These are phyloP conservation scores for Mustela lutreola DNA, from an alignment of 2,113 vertebrate species.

Conservation along the genomic window DNA sequence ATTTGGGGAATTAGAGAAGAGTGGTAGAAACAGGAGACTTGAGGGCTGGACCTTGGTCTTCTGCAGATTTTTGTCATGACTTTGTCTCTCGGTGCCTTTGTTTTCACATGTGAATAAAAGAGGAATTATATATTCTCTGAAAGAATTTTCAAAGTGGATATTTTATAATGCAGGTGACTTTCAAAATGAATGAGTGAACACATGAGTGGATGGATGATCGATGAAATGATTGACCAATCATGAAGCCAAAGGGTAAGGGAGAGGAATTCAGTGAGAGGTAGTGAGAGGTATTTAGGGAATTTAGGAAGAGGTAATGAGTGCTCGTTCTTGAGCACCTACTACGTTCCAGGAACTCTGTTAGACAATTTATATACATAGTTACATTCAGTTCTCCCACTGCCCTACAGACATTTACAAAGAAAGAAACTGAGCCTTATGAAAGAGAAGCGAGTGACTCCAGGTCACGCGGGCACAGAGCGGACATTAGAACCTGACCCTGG, in stretches of 20 bases:
- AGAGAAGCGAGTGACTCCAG: not conserved
- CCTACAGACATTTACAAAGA: not conserved
- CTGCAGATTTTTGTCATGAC: not conserved
- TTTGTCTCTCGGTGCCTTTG: not conserved
- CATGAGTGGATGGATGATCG: not conserved
- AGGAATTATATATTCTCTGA: no score
- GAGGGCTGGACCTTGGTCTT: accelerated
- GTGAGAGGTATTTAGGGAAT: no score
- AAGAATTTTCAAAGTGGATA: not conserved
- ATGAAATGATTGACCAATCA: not conserved
- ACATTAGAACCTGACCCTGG: not conserved
- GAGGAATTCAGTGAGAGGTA: not conserved
- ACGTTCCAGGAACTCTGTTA: not conserved
- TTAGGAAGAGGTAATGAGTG: not conserved
- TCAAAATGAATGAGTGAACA: not conserved
- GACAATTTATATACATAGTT: not conserved
- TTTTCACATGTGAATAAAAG: not conserved
- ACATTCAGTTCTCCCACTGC: no score
- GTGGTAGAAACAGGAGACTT: not conserved
- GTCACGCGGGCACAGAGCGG: not conserved
- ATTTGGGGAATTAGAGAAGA: not conserved
- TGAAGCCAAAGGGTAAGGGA: not conserved
- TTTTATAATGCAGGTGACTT: not conserved
- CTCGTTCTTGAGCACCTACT: not conserved
- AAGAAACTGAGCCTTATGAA: not conserved